Base-by-base conservation (phyloP, 1,140 invertebrate species). In the Bicyclus anynana region DNA sequence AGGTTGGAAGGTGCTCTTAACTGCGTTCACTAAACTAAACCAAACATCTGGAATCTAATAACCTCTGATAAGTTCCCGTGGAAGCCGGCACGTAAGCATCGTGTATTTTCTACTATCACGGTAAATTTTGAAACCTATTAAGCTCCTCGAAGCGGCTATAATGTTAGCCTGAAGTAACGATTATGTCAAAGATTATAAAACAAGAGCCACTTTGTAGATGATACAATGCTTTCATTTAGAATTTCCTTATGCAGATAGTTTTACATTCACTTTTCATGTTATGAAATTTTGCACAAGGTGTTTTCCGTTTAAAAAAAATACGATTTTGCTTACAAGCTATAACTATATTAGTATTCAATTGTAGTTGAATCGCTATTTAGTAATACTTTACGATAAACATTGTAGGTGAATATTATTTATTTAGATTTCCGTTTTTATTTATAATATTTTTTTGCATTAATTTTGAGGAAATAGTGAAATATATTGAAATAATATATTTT, bases 61-160 rank as follows among this genome's bases (percentile, higher is more conserved):
- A 76, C 57, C 61, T 53, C 62, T 72, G 74, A 81, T 77, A 84
- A 80, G 74, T 82, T 71, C 49, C 64, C 67, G 61, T 62, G 72
- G 72, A 72, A 62, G 69, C 68, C 50, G 69, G 74, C 80, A 83
- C 80, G 78, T 80, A 77, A 81, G 72, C 74, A 67, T 69, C 74
- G 67, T 84, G 76, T 82, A 80, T 84, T 84, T 84, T 84, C 74
- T 84, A 81, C 74, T 79, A 85, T 83, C 82, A 75, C 78, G 75
- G 74, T 84, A 83, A 84, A 85, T 87, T 85, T 83, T 81, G 81
- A 80, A 74, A 84, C 78, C 81, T 87, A 85, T 87, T 85, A 81
- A 85, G 75, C 79, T 84, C 69, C 77, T 85, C 74, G 82, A 80
- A 85, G 80, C 82, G 77, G 74, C 84, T 72, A 82, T 86, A 83